Base-by-base conservation (phyloP, 2,888 invertebrate species). In the Ganaspis brasiliensis region DNA sequence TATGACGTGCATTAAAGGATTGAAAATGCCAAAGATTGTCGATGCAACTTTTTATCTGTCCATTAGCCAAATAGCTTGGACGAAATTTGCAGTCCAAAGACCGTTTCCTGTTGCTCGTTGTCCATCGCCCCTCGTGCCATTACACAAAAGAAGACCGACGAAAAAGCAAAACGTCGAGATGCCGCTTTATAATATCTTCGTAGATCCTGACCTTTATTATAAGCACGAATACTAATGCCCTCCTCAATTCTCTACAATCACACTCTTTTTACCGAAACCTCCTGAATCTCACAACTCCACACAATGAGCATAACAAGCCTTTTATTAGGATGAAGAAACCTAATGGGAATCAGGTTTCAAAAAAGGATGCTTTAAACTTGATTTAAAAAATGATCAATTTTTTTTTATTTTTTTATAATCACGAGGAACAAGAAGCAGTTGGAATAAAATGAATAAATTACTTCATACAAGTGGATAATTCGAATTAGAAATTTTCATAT, bases 1-100 rank as follows among this genome's bases (percentile, higher is more conserved):
- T 86, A 87, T 88, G 87, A 87, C 84, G 79, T 85, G 83, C 86
- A 87, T 87, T 86, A 87, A 87, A 87, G 84, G 83, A 86, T 86
- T 82, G 82, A 84, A 88, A 88, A 87, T 85, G 84, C 84, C 84
- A 80, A 87, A 87, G 87, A 87, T 87, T 86, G 86, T 84, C 86
- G 84, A 86, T 81, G 80, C 81, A 84, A 77, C 79, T 82, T 84
- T 86, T 86, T 88, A 86, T 87, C 85, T 80, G 84, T 87, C 88
- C 88, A 88, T 89, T 88, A 89, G 86, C 85, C 81, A 85, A 89
- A 89, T 85, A 85, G 83, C 84, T 73, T 76, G 78, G 76, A 81
- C 80, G 79, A 85, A 87, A 85, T 86, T 88, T 79, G 78, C 80
- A 73, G 75, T 79, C 77, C 49, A 52, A 52, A 19, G 19, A 16